These are phyloP conservation scores for Rhagoletis pomonella DNA, from an alignment of 1,140 invertebrate genomes.

Conservation along the genomic window DNA sequence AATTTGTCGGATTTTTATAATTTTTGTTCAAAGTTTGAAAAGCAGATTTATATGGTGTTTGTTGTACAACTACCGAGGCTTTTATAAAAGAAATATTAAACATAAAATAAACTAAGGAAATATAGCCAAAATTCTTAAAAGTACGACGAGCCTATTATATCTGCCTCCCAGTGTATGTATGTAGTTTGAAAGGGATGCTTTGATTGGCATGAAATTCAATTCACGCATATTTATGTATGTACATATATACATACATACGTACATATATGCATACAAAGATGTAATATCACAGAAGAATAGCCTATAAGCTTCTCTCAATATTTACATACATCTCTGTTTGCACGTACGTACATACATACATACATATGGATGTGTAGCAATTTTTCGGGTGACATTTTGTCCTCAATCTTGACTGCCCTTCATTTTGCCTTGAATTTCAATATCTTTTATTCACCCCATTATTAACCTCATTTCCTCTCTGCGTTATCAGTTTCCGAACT, in stretches of 20 bases:
- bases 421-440: not conserved
- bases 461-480: not conserved
- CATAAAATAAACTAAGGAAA: too few species aligned
- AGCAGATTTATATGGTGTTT: too few species aligned
- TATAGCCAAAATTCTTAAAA: too few species aligned
- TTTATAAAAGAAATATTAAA: too few species aligned
- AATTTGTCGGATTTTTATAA: too few species aligned
- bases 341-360: not conserved
- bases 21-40: too few species aligned
- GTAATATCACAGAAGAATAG: not conserved
- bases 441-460: not conserved
- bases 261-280: not conserved
- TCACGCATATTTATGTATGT: not conserved
- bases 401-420: not conserved
- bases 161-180: too few species aligned
- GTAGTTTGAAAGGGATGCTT: not conserved
- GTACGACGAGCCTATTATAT: too few species aligned
- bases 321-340: not conserved
- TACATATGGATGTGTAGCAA: not conserved
- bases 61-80: too few species aligned
- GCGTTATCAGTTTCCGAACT: too few species aligned
- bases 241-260: not conserved
- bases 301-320: not conserved
- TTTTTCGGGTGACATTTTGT: not conserved
- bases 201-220: not conserved